Base-by-base conservation (phyloP, 1,140 invertebrate species). In the Centruroides vittatus region DNA sequence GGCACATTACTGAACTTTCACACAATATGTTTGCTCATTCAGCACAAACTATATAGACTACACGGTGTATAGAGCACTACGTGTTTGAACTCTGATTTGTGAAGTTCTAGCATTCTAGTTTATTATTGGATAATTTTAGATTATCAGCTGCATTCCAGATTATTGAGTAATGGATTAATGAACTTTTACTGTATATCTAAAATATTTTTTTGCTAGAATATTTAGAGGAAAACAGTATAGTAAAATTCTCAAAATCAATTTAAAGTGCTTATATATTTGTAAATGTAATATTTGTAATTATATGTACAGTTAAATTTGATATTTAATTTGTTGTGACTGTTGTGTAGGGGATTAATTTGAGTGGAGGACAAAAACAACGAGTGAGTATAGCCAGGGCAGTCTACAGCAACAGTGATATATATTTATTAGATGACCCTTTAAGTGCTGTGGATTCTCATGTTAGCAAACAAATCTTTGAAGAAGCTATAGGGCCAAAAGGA, bases 401-500 rank as follows among this genome's bases (percentile, higher is more conserved):
- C n/a, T 72, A 72, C 62, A 50, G 68, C 54, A 66, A 63, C 49
- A 64, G 69, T 58, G 73, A 76, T 62, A 67, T 78, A 10, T 76
- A 72, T 62, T 58, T 78, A 5, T 66, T 78, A 23, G 76, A 78
- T 67, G 76, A 78, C 67, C 76, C 76, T 13, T 69, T 78, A 3
- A 75, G 73, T 57, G 69, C 69, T 36, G 73, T 76, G 7, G 73
- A 76, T 63, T 69, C 73, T 1, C 74, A 76, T 65, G 74, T 76
- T 41, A 73, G 74, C 47, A 74, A 71, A 61, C 74, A 75, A 58
- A 74, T 76, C 23, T 76, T 75, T 65, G 69, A 73, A 5, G 63
- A 71, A 47, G 75, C 78, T 4, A 70, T 78, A 46, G 72, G 73
- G 12, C 69, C 73, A 5, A 59, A 68, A 50, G 68, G 66, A 34